Conservation (phyloP, 2,888 invertebrate species). For the Leptinotarsa haldemani region DNA sequence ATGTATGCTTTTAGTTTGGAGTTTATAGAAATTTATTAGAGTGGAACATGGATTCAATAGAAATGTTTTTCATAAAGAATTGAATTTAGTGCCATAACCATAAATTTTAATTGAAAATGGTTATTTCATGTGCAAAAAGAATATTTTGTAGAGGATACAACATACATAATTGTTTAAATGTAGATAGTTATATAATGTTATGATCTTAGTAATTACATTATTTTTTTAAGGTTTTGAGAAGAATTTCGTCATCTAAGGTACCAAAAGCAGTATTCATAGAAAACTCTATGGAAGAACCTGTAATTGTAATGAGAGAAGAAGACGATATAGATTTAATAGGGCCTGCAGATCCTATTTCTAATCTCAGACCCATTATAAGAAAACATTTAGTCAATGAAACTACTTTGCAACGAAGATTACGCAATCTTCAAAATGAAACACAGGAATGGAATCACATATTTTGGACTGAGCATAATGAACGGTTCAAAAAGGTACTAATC, state of each 20-base stretch:
- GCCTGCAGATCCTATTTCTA: conserved; percentile 84
- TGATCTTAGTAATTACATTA: conserved; percentile 13
- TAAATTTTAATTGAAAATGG: conserved; percentile 2
- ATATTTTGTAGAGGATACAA: conserved; percentile 5
- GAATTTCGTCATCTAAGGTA: conserved; percentile 24
- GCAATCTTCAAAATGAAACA: conserved; percentile 75
- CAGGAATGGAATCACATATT: conserved; percentile 88
- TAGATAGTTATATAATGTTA: conserved; percentile 27
- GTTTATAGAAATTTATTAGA: too few species aligned
- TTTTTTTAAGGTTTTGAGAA: conserved; percentile 39
- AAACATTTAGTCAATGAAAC: conserved; percentile 76
- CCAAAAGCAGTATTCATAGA: conserved; percentile 52
- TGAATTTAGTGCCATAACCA: too few species aligned
- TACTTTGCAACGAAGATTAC: conserved; percentile 72
- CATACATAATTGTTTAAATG: not conserved
- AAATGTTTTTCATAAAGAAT: too few species aligned
- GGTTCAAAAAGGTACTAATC: conserved; percentile 75
- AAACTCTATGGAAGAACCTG: conserved; percentile 55
- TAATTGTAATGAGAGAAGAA: conserved; percentile 58
- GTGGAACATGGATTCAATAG: too few species aligned
- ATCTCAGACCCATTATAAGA: conserved; percentile 79
- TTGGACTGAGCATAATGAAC: conserved; percentile 84
- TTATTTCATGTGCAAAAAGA: not conserved
- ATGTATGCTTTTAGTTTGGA: too few species aligned
- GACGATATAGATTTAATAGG: conserved; percentile 75